Evolutionary conservation across 2,888 invertebrate species (phyloP).

Genomic region (Heteromurus nitidus): DNA sequence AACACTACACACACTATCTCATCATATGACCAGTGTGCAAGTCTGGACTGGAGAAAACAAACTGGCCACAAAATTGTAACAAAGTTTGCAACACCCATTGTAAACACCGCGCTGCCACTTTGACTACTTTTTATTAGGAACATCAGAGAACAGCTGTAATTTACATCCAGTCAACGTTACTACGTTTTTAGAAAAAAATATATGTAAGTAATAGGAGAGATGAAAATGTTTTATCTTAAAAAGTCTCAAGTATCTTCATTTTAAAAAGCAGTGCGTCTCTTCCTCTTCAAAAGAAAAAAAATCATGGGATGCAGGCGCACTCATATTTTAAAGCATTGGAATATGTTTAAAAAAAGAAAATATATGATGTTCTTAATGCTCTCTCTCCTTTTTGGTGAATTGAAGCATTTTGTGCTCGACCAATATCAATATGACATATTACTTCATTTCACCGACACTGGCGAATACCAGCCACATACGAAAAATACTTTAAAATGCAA

Average conservation of each 20-base stretch:
- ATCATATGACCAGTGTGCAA: constrained; percentile 6
- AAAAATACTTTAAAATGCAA: constrained; percentile 7
- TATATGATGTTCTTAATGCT: constrained; percentile 10
- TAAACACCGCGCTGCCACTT: constrained; percentile 1
- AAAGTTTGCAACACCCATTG: neutral
- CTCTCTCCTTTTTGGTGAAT: constrained; percentile 21
- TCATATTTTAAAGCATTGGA: neutral
- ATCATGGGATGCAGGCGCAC: too few species aligned
- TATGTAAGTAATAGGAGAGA: neutral
- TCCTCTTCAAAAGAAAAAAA: too few species aligned
- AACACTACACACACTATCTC: too few species aligned
- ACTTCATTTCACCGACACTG: constrained; percentile 14
- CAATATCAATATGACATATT: neutral
- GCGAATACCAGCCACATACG: neutral
- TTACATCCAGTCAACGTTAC: neutral
- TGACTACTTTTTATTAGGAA: neutral
- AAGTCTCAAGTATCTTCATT: too few species aligned
- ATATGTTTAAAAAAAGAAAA: neutral
- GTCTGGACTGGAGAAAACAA: neutral
- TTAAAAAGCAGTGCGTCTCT: too few species aligned
- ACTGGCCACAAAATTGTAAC: neutral
- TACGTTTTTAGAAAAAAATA: too few species aligned
- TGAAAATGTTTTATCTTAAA: too few species aligned
- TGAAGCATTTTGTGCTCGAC: neutral
- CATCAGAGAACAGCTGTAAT: neutral